phyloP scores from a whole-genome alignment of 2,113 vertebrate genomes.

The Trematocara unimaculatum region DNA sequence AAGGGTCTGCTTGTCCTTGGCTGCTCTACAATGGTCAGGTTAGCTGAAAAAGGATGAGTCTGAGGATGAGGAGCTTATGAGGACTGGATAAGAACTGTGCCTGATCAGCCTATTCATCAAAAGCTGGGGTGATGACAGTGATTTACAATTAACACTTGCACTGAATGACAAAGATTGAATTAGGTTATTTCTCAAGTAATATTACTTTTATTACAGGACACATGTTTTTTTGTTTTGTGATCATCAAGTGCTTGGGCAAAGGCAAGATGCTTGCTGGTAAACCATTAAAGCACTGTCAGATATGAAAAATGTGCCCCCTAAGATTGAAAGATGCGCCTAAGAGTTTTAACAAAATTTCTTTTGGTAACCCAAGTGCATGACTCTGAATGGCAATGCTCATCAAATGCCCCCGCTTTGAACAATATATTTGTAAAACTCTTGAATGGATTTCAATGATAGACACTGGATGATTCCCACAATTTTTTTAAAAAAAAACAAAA shows the following conservation, averaged over 20 bases:
- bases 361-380: neutral
- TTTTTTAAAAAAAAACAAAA: neutral
- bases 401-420: neutral
- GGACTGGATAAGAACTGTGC: neutral
- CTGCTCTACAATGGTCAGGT: constrained; percentile 29
- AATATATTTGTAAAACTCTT: neutral
- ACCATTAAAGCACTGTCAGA: neutral
- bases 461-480: neutral
- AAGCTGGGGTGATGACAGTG: neutral
- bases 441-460: neutral
- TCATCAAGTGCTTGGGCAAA: neutral
- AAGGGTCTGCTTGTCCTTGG: constrained; percentile 19
- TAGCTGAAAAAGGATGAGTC: constrained; percentile 29
- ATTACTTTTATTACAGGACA: neutral
- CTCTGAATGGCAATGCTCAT: neutral
- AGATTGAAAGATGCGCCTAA: neutral
- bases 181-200: neutral
- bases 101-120: constrained; percentile 16
- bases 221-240: neutral
- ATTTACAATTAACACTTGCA: neutral
- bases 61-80: constrained; percentile 23
- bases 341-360: neutral
- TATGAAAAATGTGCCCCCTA: neutral
- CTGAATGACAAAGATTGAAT: neutral
- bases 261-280: neutral